Evolutionary conservation across 2,113 vertebrate genomes (phyloP), one percentile per base, ranked within the genome.

Genomic region (Petrocephalus microphthalmus): DNA sequence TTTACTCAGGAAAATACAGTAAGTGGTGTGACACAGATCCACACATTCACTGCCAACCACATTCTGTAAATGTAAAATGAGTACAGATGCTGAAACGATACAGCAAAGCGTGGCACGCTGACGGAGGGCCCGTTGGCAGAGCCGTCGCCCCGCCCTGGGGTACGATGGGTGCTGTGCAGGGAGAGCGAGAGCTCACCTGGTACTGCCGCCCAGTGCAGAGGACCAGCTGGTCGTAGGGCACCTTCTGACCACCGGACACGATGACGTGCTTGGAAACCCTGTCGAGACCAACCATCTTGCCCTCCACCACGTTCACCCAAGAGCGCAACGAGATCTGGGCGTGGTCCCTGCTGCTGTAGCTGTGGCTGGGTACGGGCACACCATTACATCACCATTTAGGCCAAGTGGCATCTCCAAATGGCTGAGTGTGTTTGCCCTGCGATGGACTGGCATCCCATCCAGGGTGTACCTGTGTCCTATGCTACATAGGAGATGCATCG

Each of bases 121-220:
- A 64, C 8, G 25, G 60, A 64, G 60, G 60, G 60, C n/a, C 10
- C n/a, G 2, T 60, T 60, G 22, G n/a, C 57, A 25, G 25, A 13
- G 10, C n/a, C 10, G 49, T 6, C 2, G 19, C 0, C 25, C 22
- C 60, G 10, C n/a, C 52, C 74, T 22, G 5, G 20, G 20, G 78
- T 57, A 15, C 0, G 37, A 15, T 29, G 15, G n/a, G 22, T 52
- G 74, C 1, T 54, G 52, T 52, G 47, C 90, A 92, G n/a, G 96
- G 92, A 0, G 95, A 7, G 87, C 33, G 94, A 90, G 88, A 5
- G 53, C 91, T 96, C 87, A 98, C 98, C 97, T 97, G 97, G 93
- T 98, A 98, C 90, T 96, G 97, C 91, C 96, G 96, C 7, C 98
- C 98, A 0, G 94, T 97, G 53, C 97, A 98, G 88, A 99, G 96